Conservation (phyloP, 1,140 invertebrate genomes). For the Chironomus tepperi region DNA sequence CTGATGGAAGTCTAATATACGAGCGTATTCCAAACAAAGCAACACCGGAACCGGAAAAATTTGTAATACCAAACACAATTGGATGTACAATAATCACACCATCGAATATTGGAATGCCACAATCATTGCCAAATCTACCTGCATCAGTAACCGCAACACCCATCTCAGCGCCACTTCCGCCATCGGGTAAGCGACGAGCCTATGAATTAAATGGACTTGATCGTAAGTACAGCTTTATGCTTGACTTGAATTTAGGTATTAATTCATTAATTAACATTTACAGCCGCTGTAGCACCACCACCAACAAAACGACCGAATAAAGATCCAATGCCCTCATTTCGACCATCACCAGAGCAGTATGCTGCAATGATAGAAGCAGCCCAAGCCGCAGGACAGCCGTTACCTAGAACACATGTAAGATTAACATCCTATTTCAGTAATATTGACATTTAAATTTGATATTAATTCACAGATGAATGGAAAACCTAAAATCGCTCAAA, state of each 20-base stretch:
- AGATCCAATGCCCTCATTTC: slow-evolving; percentile 59
- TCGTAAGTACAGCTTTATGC: slow-evolving; percentile 49
- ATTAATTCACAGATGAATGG: slow-evolving; percentile 48
- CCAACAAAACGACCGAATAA: slow-evolving; percentile 57
- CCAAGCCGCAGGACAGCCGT: slow-evolving; percentile 49
- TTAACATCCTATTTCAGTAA: slow-evolving; percentile 25
- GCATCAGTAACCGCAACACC: slow-evolving; percentile 46
- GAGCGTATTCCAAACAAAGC: slow-evolving; percentile 71
- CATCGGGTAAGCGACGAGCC: slow-evolving; percentile 59
- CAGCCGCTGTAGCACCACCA: slow-evolving; percentile 42
- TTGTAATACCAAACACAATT: slow-evolving; percentile 23
- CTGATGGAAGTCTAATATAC: slow-evolving; percentile 76
- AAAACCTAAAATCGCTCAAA: slow-evolving; percentile 62
- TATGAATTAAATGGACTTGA: slow-evolving; percentile 85
- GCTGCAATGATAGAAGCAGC: slow-evolving; percentile 53
- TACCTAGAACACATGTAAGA: slow-evolving; percentile 54
- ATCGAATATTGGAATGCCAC: slow-evolving; percentile 38
- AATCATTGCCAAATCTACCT: slow-evolving; percentile 31
- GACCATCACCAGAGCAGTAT: slow-evolving; percentile 54
- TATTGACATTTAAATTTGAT: slow-evolving; percentile 18
- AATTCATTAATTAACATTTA: not conserved
- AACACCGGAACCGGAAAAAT: slow-evolving; percentile 54
- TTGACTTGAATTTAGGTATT: slow-evolving; percentile 16
- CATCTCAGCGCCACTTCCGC: slow-evolving; percentile 40
- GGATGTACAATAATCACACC: slow-evolving; percentile 36